Evolutionary conservation across 2,888 invertebrate genomes (phyloP).

Genomic region (Subacronicta megacephala): DNA sequence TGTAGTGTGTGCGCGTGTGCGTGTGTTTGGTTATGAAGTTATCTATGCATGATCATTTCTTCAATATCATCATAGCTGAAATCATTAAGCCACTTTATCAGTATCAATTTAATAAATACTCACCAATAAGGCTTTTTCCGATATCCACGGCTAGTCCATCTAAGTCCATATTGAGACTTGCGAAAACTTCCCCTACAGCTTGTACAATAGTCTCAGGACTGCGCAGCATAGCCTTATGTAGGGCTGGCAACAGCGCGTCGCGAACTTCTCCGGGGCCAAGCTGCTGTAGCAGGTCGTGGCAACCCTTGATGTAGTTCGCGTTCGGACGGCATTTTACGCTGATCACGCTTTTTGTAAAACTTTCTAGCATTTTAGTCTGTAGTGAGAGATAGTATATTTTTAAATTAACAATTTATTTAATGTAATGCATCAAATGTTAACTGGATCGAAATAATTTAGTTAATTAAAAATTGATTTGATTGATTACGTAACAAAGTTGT

Average conservation of each 20-base stretch:
- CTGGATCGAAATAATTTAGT: too few species aligned
- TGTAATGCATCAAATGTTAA: too few species aligned
- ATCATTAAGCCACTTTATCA: too few species aligned
- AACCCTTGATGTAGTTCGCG: conserved; percentile 91
- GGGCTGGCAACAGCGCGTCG: conserved; percentile 93
- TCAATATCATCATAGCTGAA: too few species aligned
- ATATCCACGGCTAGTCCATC: conserved; percentile 94
- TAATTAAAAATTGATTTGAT: too few species aligned
- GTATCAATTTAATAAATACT: too few species aligned
- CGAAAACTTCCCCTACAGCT: conserved; percentile 93
- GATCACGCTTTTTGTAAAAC: conserved; percentile 93
- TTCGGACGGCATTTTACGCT: conserved; percentile 94
- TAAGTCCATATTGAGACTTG: conserved; percentile 92
- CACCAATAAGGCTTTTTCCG: conserved; percentile 94
- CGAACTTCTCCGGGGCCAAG: conserved; percentile 92
- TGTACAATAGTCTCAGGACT: conserved; percentile 97
- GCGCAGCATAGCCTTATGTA: conserved; percentile 97
- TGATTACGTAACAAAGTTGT: neutral
- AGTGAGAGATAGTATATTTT: conserved; percentile 30
- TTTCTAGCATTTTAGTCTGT: conserved; percentile 91
- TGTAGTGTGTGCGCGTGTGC: too few species aligned
- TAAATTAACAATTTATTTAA: neutral
- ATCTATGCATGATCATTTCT: too few species aligned
- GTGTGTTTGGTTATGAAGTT: too few species aligned
- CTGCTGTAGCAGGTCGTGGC: conserved; percentile 91